These are phyloP conservation scores for Amphiduros pacificus DNA, from an alignment of 2,888 invertebrate genomes.

Conservation along the genomic window DNA sequence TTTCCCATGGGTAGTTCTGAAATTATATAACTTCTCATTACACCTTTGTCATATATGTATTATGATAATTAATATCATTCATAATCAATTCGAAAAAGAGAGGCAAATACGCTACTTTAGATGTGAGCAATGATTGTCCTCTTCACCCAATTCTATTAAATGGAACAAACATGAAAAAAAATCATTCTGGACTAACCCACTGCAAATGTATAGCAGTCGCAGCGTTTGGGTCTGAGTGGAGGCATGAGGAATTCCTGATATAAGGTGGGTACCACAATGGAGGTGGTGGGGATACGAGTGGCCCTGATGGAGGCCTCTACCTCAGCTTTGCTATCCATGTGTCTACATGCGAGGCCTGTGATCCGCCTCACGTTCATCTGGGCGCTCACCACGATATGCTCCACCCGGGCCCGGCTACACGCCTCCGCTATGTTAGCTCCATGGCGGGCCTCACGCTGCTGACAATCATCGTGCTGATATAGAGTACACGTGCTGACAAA, in stretches of 20 bases:
- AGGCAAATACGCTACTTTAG: neutral
- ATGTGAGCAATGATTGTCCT: neutral
- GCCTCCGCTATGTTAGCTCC: conserved; percentile 48
- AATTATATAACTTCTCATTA: neutral
- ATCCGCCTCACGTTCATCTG: conserved; percentile 42
- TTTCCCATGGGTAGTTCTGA: conserved; percentile 49
- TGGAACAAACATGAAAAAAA: neutral
- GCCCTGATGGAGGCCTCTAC: conserved; percentile 38
- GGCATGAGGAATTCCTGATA: conserved; percentile 43
- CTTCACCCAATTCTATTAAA: neutral
- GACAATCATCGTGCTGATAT: neutral
- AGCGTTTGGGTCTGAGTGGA: conserved; percentile 7
- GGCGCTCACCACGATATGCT: conserved; percentile 49
- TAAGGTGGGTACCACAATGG: conserved; percentile 43
- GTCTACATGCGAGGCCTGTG: conserved; percentile 42
- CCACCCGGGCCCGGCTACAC: conserved; percentile 35
- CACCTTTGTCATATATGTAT: neutral
- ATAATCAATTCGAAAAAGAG: too few relatives aligned
- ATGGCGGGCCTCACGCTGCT: conserved; percentile 33
- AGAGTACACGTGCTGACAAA: conserved; percentile 44
- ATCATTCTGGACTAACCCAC: neutral
- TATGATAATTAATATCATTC: too few relatives aligned
- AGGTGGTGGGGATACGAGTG: conserved; percentile 41
- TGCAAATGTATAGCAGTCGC: neutral
- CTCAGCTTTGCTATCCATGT: conserved; percentile 51